These are phyloP conservation scores for Anthopleura sola DNA, from an alignment of 64 coral and sea anemone species.

Conservation along the genomic window DNA sequence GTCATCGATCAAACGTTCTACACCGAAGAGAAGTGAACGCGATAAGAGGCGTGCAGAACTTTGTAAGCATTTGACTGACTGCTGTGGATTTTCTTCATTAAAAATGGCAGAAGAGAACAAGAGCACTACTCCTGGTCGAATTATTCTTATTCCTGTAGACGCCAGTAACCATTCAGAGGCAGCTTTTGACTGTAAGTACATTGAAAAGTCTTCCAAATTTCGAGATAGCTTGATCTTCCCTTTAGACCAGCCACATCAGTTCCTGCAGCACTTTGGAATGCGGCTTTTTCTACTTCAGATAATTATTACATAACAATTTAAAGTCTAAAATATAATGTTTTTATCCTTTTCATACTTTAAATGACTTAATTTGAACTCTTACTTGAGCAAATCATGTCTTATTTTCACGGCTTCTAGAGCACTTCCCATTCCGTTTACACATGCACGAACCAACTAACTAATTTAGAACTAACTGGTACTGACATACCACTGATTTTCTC, in stretches of 20 bases:
- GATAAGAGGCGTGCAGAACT: constrained; percentile 11
- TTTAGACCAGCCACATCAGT: not conserved
- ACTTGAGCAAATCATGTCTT: too few species aligned
- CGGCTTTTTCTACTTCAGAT: not conserved
- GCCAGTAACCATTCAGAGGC: constrained; percentile 35
- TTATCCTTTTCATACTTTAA: not conserved
- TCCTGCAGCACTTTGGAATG: constrained; percentile 9
- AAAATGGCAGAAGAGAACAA: constrained; percentile 14
- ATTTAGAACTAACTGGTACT: not conserved
- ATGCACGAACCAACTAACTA: too few species aligned
- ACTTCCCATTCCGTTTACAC: too few species aligned
- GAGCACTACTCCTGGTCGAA: not conserved
- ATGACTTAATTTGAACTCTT: constrained; percentile 2
- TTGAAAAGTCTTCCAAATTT: not conserved
- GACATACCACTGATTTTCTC: not conserved
- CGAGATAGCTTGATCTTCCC: not conserved
- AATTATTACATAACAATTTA: not conserved
- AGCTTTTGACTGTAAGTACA: constrained; percentile 55
- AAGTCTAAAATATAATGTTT: not conserved
- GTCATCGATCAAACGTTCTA: not conserved
- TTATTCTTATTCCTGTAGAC: constrained; percentile 35
- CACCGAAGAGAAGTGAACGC: not conserved
- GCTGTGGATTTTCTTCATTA: not conserved
- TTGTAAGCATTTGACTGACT: not conserved
- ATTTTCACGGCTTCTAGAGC: too few species aligned